Evolutionary conservation across 2,113 vertebrate genomes (phyloP), one percentile per base, ranked within the genome.

Genomic region (Cairina moschata): DNA sequence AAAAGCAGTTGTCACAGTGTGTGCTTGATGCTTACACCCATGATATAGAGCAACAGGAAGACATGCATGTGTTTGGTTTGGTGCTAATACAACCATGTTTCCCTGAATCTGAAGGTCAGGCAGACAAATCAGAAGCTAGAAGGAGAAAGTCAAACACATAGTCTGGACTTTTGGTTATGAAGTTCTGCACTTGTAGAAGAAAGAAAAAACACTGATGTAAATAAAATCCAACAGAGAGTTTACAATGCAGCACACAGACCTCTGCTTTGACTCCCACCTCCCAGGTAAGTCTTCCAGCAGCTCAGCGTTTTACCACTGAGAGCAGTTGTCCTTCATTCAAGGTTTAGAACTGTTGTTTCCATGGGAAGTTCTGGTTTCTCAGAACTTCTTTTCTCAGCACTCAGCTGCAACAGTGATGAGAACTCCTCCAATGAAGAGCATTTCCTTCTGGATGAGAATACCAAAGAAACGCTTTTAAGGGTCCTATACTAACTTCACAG

Each of bases 21-120:
- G 78, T 76, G 22, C 34, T 93, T 79, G 32, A 29, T 80, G 58
- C 60, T 88, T 88, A 68, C 21, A 93, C 26, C 11, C 71, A 62
- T 17, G 62, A 26, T 65, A 52, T 1, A 79, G 54, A 12, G 52
- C 63, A 91, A 87, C 10, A 85, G 58, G 76, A 90, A 85, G 95
- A 83, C 22, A 23, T 65, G 15, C 69, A 59, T 50, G 38, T 78
- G 66, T 91, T 91, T 75, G 42, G 17, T 25, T 75, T 28, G 15
- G 54, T 46, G 66, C 38, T 93, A 85, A 60, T 68, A 36, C 62
- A 46, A 26, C 54, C 7, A 13, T 20, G n/a, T 52, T 71, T 71
- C 68, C 40, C 52, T 40, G 36, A 73, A 40, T 38, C 36, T 32
- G 34, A 16, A 82, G 78, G 78, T 79, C 42, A 93, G 74, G 26